Percentiles rank a stretch among this genome's conserved stretches.
Conservation (phyloP, 2,113 vertebrate species). For the Arenaria interpres region DNA sequence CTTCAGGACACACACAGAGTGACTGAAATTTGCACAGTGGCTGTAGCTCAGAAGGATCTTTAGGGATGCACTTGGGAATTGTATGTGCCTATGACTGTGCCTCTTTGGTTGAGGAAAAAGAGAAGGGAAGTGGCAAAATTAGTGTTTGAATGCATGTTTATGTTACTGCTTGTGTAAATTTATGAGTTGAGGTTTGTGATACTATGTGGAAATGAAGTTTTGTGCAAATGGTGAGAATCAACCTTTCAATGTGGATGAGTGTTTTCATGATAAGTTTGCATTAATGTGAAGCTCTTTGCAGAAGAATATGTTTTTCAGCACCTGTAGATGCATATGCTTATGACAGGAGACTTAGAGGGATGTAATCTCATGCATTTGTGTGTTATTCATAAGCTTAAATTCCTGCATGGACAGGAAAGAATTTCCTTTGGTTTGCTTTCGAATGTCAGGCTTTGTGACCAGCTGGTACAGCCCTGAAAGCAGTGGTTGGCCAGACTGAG, state of each 20-base stretch:
- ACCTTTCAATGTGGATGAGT: neutral
- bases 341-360: neutral
- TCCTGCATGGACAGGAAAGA: neutral
- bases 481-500: neutral
- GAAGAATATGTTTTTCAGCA: neutral
- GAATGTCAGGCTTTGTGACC: neutral
- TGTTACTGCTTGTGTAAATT: neutral
- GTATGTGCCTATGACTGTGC: neutral
- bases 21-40: neutral
- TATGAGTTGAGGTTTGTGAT: neutral
- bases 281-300: neutral
- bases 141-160: neutral
- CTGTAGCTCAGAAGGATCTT: neutral
- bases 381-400: neutral
- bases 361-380: neutral
- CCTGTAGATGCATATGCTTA: neutral
- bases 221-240: neutral
- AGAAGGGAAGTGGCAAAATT: neutral
- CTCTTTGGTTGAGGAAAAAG: neutral
- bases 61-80: neutral
- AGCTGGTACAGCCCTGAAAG: neutral
- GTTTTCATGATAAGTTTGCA: neutral
- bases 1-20: neutral
- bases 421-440: neutral
- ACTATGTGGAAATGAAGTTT: neutral